Percentiles rank a stretch among this genome's conserved stretches.
Conservation (phyloP, 2,113 vertebrate species). For the Climacteris rufus region DNA sequence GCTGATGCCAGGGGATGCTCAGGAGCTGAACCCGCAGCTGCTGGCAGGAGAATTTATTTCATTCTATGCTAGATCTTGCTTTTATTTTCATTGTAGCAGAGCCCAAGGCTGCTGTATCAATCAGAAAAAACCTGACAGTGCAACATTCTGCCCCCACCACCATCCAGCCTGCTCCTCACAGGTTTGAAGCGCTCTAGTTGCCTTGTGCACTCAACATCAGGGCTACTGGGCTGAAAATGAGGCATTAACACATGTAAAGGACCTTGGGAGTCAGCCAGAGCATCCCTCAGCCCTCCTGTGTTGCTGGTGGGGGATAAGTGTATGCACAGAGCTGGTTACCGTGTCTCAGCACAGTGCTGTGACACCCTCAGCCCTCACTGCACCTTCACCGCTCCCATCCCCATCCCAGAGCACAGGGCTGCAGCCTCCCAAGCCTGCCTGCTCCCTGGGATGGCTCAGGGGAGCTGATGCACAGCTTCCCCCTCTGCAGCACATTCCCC, state of each 20-base stretch:
- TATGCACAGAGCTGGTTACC: not conserved
- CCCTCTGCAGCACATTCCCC: not conserved
- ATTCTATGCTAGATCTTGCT: not conserved
- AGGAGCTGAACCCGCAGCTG: not conserved
- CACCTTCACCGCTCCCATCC: not conserved
- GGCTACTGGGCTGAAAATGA: not conserved
- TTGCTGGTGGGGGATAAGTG: not conserved
- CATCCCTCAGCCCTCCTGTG: not conserved
- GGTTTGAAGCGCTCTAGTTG: not conserved
- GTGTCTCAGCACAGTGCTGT: accelerated
- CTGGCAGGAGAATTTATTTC: not conserved
- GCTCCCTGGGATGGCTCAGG: not conserved
- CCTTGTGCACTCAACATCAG: not conserved
- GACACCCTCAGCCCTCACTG: not conserved
- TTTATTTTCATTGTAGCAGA: not conserved
- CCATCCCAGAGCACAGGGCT: not conserved
- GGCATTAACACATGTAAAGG: not conserved
- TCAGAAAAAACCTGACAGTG: not conserved
- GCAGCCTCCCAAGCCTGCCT: not conserved
- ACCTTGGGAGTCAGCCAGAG: not conserved
- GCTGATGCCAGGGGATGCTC: not conserved
- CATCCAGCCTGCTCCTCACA: accelerated
- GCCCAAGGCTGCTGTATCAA: not conserved
- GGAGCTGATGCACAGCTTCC: not conserved
- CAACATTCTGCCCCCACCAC: not conserved